Evolutionary conservation across 2,797 vertebrate species (phyloP).

Genomic region (Rachycentron canadum): DNA sequence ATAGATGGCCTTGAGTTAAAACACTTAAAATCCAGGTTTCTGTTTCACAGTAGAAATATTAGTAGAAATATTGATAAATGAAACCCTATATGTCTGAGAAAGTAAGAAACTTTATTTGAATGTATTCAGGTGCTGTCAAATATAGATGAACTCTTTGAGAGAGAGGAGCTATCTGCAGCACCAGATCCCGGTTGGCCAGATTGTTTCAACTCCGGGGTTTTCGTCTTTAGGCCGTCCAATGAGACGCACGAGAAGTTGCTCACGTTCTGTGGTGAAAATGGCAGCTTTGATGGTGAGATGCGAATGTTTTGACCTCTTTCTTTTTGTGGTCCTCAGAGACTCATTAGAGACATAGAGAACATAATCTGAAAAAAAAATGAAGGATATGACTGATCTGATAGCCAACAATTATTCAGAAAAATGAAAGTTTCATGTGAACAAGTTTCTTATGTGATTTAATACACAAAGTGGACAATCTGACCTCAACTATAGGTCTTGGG

Average conservation of each 20-base stretch:
- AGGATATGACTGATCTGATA: no score
- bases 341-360: no score
- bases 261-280: slow-evolving; percentile 88
- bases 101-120: neutral
- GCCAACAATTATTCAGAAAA: no score
- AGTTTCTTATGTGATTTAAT: no score
- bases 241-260: slow-evolving; percentile 92
- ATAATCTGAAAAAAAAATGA: no score
- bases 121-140: slow-evolving; percentile 91
- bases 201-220: slow-evolving; percentile 98
- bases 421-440: no score
- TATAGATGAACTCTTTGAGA: slow-evolving; percentile 96
- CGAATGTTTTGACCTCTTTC: neutral
- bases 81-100: neutral
- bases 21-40: neutral
- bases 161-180: slow-evolving; percentile 96
- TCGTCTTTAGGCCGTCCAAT: slow-evolving; percentile 93
- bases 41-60: neutral
- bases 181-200: slow-evolving; percentile 99
- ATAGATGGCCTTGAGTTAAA: neutral
- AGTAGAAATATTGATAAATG: neutral
- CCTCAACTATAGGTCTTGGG: neutral
- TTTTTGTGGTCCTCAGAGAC: neutral
- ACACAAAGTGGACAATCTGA: neutral
- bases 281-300: slow-evolving; percentile 96